Evolutionary conservation across 2,113 vertebrate species (phyloP), one percentile per base, ranked within the genome.

Genomic region (Thryonomys swinderianus): DNA sequence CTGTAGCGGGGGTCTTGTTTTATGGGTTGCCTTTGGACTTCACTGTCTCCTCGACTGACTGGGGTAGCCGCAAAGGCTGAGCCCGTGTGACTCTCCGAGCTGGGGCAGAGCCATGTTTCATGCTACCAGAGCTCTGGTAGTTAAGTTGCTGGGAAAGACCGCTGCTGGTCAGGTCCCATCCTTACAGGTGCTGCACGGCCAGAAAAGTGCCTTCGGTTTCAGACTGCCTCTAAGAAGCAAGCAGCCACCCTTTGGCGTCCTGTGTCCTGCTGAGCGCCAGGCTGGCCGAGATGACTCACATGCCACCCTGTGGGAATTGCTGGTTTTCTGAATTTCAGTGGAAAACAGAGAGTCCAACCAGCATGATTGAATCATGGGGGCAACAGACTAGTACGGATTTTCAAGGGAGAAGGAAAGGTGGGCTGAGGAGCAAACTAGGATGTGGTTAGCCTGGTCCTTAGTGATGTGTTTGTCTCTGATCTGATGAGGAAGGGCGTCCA

Each of bases 111-210:
- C 51, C 81, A 90, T 89, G 2, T 78, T 85, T 76, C 66, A n/a
- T 13, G 84, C 37, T 10, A 73, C 51, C 16, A 57, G 20, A 59
- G 30, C 59, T 16, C 16, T 78, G 79, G 40, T 53, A 82, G n/a
- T 93, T 85, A 78, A 88, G 42, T 30, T 89, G 34, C 81, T 62
- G 37, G 84, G 88, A 78, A 87, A 90, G 87, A 42, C 37, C 21
- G 2, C 27, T 48, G 2, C 17, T 34, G 9, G 53, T 82, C 59
- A 18, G 45, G 66, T 51, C 9, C 55, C 48, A 45, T 13, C 76
- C 45, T 90, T 42, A 76, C 8, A 88, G 61, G 92, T 73, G 61
- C 76, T 81, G 76, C 21, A 4, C 45, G 48, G 59, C 59, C 67
- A 69, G 71, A 85, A 78, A 42, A 94, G 57, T 7, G 37, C 18